A percentile compares a stretch with the other conserved stretches of the same genome.
Evolutionary conservation across 1,140 invertebrate genomes (phyloP).

Genomic region (Wasmannia auropunctata): DNA sequence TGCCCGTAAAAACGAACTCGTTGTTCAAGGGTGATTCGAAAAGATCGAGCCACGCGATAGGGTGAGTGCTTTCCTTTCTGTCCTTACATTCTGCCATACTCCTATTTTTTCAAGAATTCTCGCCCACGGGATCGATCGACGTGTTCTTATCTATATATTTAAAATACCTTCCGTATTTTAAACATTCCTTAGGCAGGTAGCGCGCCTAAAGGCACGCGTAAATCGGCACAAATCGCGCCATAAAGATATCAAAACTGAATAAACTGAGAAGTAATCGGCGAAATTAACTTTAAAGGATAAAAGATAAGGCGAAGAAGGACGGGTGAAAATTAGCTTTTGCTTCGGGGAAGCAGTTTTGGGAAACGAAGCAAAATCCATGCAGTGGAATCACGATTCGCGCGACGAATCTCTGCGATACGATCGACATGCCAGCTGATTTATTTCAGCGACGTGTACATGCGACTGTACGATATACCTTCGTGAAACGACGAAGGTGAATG

Average conservation of each 20-base stretch:
- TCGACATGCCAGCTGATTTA: constrained; percentile 26
- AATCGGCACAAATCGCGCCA: constrained; percentile 23
- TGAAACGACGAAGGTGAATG: constrained; percentile 1
- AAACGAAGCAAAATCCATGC: constrained; percentile 10
- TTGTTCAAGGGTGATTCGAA: not conserved
- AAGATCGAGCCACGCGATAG: not conserved
- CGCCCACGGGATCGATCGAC: constrained; percentile 23
- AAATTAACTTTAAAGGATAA: constrained; percentile 41
- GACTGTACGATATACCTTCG: not conserved
- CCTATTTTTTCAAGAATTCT: not conserved
- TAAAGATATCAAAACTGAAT: constrained; percentile 35
- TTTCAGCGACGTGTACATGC: constrained; percentile 2
- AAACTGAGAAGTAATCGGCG: constrained; percentile 8
- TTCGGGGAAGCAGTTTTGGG: not conserved
- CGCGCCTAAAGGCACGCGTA: constrained; percentile 6
- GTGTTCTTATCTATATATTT: constrained; percentile 40
- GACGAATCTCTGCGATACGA: constrained; percentile 29
- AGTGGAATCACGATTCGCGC: not conserved
- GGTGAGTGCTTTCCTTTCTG: not conserved
- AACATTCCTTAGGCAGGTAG: not conserved
- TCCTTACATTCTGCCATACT: not conserved
- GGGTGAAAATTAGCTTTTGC: constrained; percentile 5
- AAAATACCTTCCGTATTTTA: constrained; percentile 15
- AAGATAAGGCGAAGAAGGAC: constrained; percentile 11
- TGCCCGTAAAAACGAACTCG: not conserved